These are phyloP conservation scores for Geotrypetes seraphini DNA, from an alignment of 2,797 vertebrate species.

Conservation along the genomic window DNA sequence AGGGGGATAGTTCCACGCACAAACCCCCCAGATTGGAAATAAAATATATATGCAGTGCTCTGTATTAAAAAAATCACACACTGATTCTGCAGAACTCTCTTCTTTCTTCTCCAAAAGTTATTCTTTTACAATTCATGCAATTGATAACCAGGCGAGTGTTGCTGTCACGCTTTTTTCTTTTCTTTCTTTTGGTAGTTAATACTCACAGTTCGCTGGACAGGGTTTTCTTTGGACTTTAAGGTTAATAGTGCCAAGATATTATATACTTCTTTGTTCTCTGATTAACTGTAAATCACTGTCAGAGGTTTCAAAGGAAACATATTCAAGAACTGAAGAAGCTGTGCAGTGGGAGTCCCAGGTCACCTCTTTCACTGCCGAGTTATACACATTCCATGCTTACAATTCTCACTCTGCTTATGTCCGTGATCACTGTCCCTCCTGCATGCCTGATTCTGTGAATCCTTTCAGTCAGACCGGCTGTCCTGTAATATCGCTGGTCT, in stretches of 20 bases:
- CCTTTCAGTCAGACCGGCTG: slow-evolving; percentile 32
- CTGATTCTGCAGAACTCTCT: slow-evolving; percentile 16
- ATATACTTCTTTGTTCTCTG: slow-evolving; percentile 22
- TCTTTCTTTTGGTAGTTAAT: slow-evolving; percentile 24
- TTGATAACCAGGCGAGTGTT: slow-evolving; percentile 14
- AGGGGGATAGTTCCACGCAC: neutral
- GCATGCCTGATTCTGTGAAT: slow-evolving; percentile 27
- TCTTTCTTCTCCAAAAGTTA: slow-evolving; percentile 42
- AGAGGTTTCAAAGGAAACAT: slow-evolving; percentile 32
- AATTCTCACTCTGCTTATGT: neutral
- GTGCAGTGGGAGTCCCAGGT: no score
- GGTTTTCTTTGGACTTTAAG: slow-evolving; percentile 22
- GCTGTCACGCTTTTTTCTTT: slow-evolving; percentile 18
- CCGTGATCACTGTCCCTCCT: neutral
- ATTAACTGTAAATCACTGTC: slow-evolving; percentile 38
- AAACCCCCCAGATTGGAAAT: slow-evolving; percentile 20
- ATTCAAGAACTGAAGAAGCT: no score
- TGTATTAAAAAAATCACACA: no score
- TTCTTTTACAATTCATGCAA: slow-evolving; percentile 38
- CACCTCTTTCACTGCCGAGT: slow-evolving; percentile 32
- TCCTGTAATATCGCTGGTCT: slow-evolving; percentile 34
- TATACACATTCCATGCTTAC: slow-evolving; percentile 34
- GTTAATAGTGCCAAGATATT: no score
- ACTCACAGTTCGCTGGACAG: slow-evolving; percentile 60
- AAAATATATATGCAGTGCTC: no score